Conservation (phyloP, 2,888 invertebrate species). For the Nemapogon koenigi region DNA sequence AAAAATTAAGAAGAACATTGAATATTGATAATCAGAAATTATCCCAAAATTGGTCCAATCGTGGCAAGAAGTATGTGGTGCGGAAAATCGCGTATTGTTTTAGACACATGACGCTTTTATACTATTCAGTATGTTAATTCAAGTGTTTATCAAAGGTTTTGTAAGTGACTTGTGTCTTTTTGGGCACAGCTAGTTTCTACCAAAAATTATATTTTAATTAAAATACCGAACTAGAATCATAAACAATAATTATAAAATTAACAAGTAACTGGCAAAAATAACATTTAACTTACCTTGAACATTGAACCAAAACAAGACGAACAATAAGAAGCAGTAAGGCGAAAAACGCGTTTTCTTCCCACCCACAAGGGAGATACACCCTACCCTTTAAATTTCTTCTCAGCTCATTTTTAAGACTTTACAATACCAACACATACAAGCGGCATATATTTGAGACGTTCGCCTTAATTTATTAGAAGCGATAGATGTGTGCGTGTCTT, state of each 20-base stretch:
- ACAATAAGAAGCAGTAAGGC: slow-evolving; percentile 53
- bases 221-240: too few species aligned
- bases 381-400: slow-evolving; percentile 62
- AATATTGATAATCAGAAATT: too few species aligned
- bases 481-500: slow-evolving; percentile 23
- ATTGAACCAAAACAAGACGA: slow-evolving; percentile 57
- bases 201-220: too few species aligned
- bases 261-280: background rate
- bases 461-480: slow-evolving; percentile 41
- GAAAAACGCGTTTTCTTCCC: slow-evolving; percentile 48
- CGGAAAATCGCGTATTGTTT: too few species aligned
- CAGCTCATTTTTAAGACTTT: slow-evolving; percentile 65
- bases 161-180: too few species aligned
- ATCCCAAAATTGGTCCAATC: too few species aligned
- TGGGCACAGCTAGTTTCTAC: too few species aligned
- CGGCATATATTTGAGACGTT: slow-evolving; percentile 27
- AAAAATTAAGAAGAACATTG: too few species aligned
- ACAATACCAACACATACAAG: slow-evolving; percentile 56
- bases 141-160: too few species aligned
- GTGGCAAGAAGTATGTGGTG: too few species aligned
- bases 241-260: background rate
- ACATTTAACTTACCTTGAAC: slow-evolving; percentile 50
- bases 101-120: too few species aligned
- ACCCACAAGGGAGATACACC: slow-evolving; percentile 57
- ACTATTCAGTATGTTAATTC: too few species aligned